Base-by-base conservation (phyloP, 2,888 invertebrate genomes). In the Iphiclides podalirius region DNA sequence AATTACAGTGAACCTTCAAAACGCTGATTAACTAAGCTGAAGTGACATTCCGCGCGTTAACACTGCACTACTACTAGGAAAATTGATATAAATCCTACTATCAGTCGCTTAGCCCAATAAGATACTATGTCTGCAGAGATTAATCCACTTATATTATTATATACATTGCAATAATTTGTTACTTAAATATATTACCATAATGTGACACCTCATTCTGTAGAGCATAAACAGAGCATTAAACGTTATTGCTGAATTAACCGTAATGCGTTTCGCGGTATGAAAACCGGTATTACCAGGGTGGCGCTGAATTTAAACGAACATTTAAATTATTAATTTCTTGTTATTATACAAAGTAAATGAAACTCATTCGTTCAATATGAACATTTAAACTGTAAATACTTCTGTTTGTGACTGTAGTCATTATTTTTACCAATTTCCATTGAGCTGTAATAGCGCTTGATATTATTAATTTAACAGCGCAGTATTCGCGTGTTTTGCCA, bases 201-300 rank as follows among this genome's bases (percentile, higher is more conserved):
- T 17, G 40, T 8, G 35, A 28, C 45, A 17, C 9, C 13, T 13
- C 36, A 20, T 45, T 28, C 28, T 31, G 37, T 26, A 4, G 12
- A 31, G 16, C 28, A 37, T 15, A 14, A 28, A 23, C 38, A 38
- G 12, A 6, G 14, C 26, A 14, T 39, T 23, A 13, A 38, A 13
- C 28, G 26, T 44, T 44, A 44, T 44, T 16, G 12, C 12, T 28
- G 36, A 11, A 44, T 44, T 44, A 44, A 44, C 36, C 36, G 28
- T 28, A 8, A 16, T 44, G 16, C 36, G 16, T 11, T 14, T 33
- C 14, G 39, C 15, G 28, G 26, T 28, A 40, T 9, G 13, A 20
- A 23, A 40, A 28, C 26, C 39, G 11, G 26, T 9, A 28, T 28
- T 6, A 7, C 26, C 38, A 26, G 28, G 11, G 11, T 7, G 3